These are phyloP conservation scores for Dallia pectoralis DNA, from an alignment of 2,797 vertebrate species.

Conservation along the genomic window DNA sequence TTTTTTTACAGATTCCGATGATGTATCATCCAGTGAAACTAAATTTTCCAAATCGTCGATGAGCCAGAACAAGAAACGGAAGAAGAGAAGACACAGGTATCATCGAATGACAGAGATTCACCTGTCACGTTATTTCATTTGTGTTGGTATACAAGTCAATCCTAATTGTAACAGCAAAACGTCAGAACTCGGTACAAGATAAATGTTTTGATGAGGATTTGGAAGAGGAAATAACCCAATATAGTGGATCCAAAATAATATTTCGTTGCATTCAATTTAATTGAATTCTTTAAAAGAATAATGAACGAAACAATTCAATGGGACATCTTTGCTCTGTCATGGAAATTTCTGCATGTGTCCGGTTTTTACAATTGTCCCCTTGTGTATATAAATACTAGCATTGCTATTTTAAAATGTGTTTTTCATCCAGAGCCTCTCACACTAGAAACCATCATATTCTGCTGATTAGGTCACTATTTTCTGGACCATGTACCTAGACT, in stretches of 20 bases:
- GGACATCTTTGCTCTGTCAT: too few relatives aligned
- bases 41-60: conserved; percentile 88
- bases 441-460: too few relatives aligned
- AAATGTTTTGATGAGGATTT: neutral
- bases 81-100: conserved; percentile 96
- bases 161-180: too few relatives aligned
- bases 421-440: too few relatives aligned
- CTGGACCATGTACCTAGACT: neutral
- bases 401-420: neutral
- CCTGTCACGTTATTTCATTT: too few relatives aligned
- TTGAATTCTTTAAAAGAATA: neutral
- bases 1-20: conserved; percentile 88
- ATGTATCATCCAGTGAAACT: conserved; percentile 89
- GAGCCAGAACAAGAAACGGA: conserved; percentile 93
- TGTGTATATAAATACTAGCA: neutral
- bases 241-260: neutral
- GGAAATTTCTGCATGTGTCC: too few relatives aligned
- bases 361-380: too few relatives aligned
- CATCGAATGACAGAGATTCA: neutral
- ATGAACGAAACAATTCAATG: neutral
- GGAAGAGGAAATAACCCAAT: neutral
- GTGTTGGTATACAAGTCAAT: too few relatives aligned
- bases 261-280: neutral
- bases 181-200: neutral
- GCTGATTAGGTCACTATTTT: too few relatives aligned